These are phyloP conservation scores for Merops nubicus DNA, from an alignment of 2,113 vertebrate species.

Conservation along the genomic window DNA sequence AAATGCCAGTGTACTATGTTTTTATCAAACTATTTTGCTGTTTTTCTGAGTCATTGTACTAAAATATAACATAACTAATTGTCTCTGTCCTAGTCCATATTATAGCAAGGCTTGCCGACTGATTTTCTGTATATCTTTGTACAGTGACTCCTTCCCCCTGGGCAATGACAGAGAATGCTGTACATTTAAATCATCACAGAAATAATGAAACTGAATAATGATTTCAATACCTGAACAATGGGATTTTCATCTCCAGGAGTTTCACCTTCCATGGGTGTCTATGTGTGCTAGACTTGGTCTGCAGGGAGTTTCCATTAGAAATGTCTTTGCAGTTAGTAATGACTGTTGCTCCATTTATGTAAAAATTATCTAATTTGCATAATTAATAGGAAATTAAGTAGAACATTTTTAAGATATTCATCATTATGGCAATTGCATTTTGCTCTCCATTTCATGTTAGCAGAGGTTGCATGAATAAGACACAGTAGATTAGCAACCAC, in stretches of 20 bases:
- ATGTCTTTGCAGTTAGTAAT: neutral
- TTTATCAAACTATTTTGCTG: neutral
- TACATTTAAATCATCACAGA: neutral
- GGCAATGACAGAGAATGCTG: neutral
- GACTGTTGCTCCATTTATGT: neutral
- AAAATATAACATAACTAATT: neutral
- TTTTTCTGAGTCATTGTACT: neutral
- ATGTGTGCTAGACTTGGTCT: neutral
- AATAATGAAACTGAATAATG: neutral
- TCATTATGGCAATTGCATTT: neutral
- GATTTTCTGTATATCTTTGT: neutral
- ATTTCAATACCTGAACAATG: neutral
- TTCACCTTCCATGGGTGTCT: neutral
- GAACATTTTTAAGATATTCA: slow-evolving; percentile 9
- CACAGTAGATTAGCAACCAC: neutral
- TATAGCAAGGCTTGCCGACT: neutral
- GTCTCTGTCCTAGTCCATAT: neutral
- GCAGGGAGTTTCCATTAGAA: neutral
- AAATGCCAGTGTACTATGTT: neutral
- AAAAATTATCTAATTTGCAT: neutral
- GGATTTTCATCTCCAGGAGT: neutral
- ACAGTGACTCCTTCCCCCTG: neutral
- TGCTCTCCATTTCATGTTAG: neutral
- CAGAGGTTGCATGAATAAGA: neutral
- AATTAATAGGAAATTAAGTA: neutral